phyloP scores from a whole-genome alignment of 2,888 invertebrate species.

The Rhodophaea formosa region DNA sequence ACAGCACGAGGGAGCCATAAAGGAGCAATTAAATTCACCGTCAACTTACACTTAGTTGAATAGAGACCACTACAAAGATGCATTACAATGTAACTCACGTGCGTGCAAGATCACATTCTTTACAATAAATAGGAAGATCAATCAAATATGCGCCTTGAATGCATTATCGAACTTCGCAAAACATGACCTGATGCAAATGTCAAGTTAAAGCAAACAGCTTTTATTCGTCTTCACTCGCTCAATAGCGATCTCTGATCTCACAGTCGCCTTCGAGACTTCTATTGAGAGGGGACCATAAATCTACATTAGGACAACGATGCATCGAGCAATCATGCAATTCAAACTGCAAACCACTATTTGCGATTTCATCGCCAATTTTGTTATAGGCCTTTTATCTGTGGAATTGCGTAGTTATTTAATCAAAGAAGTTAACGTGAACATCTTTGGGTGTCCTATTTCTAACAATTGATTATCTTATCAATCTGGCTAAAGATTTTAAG shows the following conservation, averaged over 20 bases:
- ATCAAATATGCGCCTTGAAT: neutral
- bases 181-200: neutral
- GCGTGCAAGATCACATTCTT: neutral
- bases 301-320: constrained; percentile 66
- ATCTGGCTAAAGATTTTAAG: neutral
- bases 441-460: neutral
- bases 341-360: constrained; percentile 66
- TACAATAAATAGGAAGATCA: neutral
- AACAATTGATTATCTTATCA: neutral
- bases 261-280: constrained; percentile 50
- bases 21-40: constrained; percentile 24
- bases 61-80: constrained; percentile 1
- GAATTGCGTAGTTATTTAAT: constrained; percentile 46
- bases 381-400: constrained; percentile 40
- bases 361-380: constrained; percentile 57
- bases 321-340: constrained; percentile 69
- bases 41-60: constrained; percentile 8
- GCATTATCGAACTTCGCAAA: neutral
- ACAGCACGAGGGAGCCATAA: constrained; percentile 24
- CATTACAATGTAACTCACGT: neutral
- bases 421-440: constrained; percentile 24
- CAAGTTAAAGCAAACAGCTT: neutral
- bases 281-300: constrained; percentile 65
- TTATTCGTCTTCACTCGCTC: constrained; percentile 23
- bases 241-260: constrained; percentile 39